Conservation (phyloP, 2,888 invertebrate genomes). For the Chloroclysta siterata region DNA sequence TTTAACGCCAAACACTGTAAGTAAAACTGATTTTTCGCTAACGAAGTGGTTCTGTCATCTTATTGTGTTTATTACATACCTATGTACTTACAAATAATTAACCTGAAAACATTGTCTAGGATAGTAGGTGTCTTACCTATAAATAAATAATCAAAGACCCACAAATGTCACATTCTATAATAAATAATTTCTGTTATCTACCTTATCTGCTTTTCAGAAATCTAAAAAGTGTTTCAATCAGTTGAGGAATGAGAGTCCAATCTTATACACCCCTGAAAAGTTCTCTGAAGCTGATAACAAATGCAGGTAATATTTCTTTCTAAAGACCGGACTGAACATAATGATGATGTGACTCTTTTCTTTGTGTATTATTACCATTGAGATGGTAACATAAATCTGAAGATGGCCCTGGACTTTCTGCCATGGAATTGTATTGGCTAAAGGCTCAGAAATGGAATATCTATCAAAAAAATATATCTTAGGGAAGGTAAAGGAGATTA, state of each 20-base stretch:
- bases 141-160: background rate
- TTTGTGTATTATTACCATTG: no score
- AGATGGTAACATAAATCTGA: no score
- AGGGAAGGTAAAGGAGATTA: no score
- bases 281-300: conserved; percentile 58
- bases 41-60: background rate
- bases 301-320: conserved; percentile 62
- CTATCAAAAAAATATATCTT: no score
- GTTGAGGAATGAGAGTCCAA: conserved; percentile 62
- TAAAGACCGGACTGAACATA: background rate
- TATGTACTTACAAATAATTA: no score
- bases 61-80: background rate
- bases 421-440: no score
- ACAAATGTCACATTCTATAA: background rate
- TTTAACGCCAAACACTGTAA: conserved; percentile 75
- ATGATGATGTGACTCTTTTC: no score
- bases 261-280: conserved; percentile 66
- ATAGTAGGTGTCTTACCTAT: no score
- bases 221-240: conserved; percentile 51
- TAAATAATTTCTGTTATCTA: background rate
- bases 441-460: no score
- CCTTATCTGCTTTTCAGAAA: conserved; percentile 53
- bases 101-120: no score
- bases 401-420: no score
- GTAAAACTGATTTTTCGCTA: conserved; percentile 42